phyloP scores from a whole-genome alignment of 2,888 invertebrate genomes.

The Argynnis bischoffii region DNA sequence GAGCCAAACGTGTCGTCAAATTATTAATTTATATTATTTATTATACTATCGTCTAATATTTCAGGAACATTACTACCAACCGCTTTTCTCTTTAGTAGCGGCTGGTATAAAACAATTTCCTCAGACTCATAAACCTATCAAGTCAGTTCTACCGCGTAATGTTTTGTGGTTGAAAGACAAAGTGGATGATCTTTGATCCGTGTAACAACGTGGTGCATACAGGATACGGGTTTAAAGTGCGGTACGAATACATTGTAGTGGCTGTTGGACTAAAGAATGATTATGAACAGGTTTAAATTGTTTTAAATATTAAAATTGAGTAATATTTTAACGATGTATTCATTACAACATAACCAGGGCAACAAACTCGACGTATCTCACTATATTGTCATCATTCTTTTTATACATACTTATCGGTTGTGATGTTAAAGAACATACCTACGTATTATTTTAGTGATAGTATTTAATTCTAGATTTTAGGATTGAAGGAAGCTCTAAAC shows the following conservation, averaged over 20 bases:
- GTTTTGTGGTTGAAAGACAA: constrained; percentile 90
- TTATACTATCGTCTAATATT: background rate
- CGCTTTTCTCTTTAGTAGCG: constrained; percentile 95
- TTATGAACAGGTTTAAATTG: constrained; percentile 86
- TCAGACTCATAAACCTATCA: constrained; percentile 83
- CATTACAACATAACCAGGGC: no score
- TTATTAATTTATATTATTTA: no score
- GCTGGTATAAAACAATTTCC: constrained; percentile 90
- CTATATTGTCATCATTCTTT: no score
- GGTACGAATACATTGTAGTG: constrained; percentile 92
- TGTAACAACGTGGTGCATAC: constrained; percentile 86
- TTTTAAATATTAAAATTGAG: background rate
- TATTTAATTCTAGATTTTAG: constrained; percentile 87
- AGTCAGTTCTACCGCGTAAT: constrained; percentile 86
- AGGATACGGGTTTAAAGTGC: constrained; percentile 84
- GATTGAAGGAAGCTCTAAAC: constrained; percentile 89
- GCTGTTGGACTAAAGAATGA: constrained; percentile 91
- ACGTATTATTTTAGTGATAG: background rate
- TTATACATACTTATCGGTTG: no score
- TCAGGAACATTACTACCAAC: constrained; percentile 95
- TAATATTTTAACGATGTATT: background rate
- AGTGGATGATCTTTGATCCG: constrained; percentile 88
- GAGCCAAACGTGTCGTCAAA: no score
- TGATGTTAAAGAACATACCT: no score
- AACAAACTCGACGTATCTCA: no score